Evolutionary conservation across 2,888 invertebrate species (phyloP).

Genomic region (Quadroppia sp.): DNA sequence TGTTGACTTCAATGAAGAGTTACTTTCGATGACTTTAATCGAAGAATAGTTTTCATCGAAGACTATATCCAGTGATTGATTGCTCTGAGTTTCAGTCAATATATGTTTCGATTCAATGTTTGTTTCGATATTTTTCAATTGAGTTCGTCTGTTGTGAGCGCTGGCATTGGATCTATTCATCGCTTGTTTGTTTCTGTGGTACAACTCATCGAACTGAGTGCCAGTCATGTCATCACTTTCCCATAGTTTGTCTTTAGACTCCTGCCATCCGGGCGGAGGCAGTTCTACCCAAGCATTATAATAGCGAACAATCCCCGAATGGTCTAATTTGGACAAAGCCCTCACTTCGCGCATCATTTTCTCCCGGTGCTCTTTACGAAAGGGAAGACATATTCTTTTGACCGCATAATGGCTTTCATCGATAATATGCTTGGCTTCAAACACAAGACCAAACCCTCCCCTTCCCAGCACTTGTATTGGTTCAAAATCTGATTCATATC

Average conservation of each 20-base stretch:
- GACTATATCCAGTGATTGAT: slow-evolving; percentile 15
- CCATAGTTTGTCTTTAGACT: slow-evolving; percentile 67
- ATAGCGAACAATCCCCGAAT: slow-evolving; percentile 91
- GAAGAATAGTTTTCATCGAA: slow-evolving; percentile 23
- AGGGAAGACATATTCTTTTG: slow-evolving; percentile 81
- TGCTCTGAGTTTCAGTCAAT: not conserved
- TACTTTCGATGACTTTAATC: slow-evolving; percentile 1
- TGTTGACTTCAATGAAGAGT: not conserved
- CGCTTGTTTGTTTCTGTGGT: not conserved
- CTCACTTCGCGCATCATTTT: slow-evolving; percentile 91
- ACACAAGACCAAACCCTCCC: slow-evolving; percentile 96
- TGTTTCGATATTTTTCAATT: not conserved
- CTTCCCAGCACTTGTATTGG: slow-evolving; percentile 73
- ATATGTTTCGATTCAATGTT: not conserved
- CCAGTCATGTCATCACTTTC: slow-evolving; percentile 48
- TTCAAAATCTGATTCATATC: slow-evolving; percentile 80
- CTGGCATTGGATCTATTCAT: not conserved
- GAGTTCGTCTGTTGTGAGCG: not conserved
- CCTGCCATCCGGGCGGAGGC: slow-evolving; percentile 84
- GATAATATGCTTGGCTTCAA: slow-evolving; percentile 86
- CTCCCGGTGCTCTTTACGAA: slow-evolving; percentile 71
- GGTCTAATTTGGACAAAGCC: slow-evolving; percentile 88
- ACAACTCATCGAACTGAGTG: slow-evolving; percentile 7
- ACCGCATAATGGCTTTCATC: slow-evolving; percentile 93
- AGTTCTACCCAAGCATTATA: slow-evolving; percentile 92